Evolutionary conservation across 2,888 invertebrate genomes (phyloP).

Genomic region (Diplazon laetatorius): DNA sequence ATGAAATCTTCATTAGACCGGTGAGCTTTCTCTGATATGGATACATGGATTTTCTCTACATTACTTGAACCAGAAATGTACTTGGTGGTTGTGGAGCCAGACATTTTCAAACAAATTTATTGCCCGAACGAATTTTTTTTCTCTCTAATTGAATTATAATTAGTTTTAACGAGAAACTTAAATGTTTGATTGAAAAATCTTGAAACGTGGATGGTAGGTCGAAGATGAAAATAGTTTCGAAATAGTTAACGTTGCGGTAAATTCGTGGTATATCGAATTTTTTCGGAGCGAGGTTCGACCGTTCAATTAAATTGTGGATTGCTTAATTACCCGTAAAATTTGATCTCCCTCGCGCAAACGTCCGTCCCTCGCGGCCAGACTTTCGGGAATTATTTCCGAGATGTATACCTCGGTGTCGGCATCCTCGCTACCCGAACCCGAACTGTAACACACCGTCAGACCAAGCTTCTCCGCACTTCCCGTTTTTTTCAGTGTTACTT

Average conservation of each 20-base stretch:
- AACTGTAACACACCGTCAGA: conserved; percentile 87
- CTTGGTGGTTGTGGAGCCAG: too few species aligned
- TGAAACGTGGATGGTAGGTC: conserved; percentile 1
- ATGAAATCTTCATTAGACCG: too few species aligned
- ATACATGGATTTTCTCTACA: too few species aligned
- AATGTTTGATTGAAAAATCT: too few species aligned
- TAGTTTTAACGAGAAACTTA: too few species aligned
- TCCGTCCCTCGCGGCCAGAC: conserved; percentile 85
- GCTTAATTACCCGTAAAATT: conserved; percentile 84
- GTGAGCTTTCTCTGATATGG: too few species aligned
- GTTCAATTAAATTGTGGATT: not conserved
- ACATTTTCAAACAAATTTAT: too few species aligned
- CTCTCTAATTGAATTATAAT: too few species aligned
- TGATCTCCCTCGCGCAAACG: conserved; percentile 86
- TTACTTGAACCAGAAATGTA: too few species aligned
- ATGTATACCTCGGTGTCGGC: conserved; percentile 87
- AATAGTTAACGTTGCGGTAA: too few species aligned
- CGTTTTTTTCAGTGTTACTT: conserved; percentile 86
- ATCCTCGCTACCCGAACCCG: conserved; percentile 84
- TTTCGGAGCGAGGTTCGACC: too few species aligned
- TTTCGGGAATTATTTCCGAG: conserved; percentile 86
- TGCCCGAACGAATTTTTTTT: too few species aligned
- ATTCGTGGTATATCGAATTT: not conserved
- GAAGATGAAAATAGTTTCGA: not conserved
- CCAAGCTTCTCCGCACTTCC: conserved; percentile 86